Evolutionary conservation across 2,113 vertebrate genomes (phyloP).

Genomic region (Carassius carassius): DNA sequence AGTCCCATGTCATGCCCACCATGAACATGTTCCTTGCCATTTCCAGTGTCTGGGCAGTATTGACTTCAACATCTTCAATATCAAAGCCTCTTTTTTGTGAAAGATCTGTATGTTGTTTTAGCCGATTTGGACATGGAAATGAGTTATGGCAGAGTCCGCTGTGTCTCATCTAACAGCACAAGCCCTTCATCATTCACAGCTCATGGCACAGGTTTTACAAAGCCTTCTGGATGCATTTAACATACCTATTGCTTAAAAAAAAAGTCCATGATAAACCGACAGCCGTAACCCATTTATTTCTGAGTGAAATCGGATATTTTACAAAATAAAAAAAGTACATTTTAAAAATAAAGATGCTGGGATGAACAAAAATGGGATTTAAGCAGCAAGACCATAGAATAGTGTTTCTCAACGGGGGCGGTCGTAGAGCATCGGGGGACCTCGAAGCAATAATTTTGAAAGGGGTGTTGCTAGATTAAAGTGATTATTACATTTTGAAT

Average conservation of each 20-base stretch:
- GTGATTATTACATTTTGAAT: too few relatives aligned
- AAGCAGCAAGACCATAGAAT: background rate
- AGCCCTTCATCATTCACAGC: slow-evolving; percentile 31
- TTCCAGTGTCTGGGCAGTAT: slow-evolving; percentile 2
- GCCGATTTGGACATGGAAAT: slow-evolving; percentile 3
- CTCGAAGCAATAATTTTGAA: too few relatives aligned
- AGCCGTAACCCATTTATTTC: background rate
- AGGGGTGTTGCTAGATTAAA: too few relatives aligned
- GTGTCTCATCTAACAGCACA: slow-evolving; percentile 19
- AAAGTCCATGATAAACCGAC: background rate
- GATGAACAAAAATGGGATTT: background rate
- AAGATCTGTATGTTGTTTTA: slow-evolving; percentile 20
- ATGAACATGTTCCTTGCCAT: background rate
- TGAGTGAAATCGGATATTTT: background rate
- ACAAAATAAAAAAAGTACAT: background rate
- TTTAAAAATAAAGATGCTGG: background rate
- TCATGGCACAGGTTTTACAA: slow-evolving; percentile 13
- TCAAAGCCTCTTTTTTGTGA: slow-evolving; percentile 39
- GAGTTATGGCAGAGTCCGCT: slow-evolving; percentile 31
- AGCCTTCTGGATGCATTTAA: background rate
- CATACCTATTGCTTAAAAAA: background rate
- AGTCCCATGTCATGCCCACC: slow-evolving; percentile 22
- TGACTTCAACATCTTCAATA: slow-evolving; percentile 35
- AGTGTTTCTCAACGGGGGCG: too few relatives aligned
- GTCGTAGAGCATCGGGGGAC: too few relatives aligned